Base-by-base conservation (phyloP, 2,888 invertebrate genomes). In the Eupeodes latifasciatus region DNA sequence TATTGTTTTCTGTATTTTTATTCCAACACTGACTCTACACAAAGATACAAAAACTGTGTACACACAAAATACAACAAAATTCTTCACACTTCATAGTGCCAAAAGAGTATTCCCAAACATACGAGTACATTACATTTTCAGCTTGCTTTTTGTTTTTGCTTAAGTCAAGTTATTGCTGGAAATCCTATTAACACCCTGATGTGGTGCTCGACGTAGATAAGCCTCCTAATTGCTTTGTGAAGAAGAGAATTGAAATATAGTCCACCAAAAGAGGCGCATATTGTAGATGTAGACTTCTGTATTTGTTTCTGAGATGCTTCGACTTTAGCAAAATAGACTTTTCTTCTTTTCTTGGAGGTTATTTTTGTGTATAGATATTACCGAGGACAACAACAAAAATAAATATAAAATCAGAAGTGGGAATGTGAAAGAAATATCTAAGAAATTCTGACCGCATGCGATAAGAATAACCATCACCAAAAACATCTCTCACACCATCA, bases 101-200 rank as follows among this genome's bases (percentile, higher is more conserved):
- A 61, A 61, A 36, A 11, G 36, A 36, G 69, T 55, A 67, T 34
- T 61, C 16, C 11, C 40, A 40, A 9, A 27, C 47, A 19, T 53
- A 11, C 69, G 27, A n/a, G n/a, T 27, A 9, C 19, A 19, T 19
- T 27, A 27, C 27, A 27, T 27, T 27, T 27, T 27, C 27, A 27
- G 27, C 27, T 27, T 27, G 2, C 27, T 27, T 27, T 47, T 57
- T 49, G 40, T 27, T 72, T 59, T 59, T 81, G 57, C 62, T 77
- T 78, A 81, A 84, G 88, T 78, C 69, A 71, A 86, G 74, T 78
- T 86, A 79, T 76, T 86, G 67, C 82, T 82, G 19, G 51, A 81
- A 81, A 84, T 88, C 81, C 81, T 85, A 88, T 85, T 84, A 88
- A 85, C 88, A 85, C 88, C 85, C 81, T 78, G 81, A 88, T 81